Conservation (phyloP, 1,140 invertebrate species). For the Zaprionus kolodkinae region DNA sequence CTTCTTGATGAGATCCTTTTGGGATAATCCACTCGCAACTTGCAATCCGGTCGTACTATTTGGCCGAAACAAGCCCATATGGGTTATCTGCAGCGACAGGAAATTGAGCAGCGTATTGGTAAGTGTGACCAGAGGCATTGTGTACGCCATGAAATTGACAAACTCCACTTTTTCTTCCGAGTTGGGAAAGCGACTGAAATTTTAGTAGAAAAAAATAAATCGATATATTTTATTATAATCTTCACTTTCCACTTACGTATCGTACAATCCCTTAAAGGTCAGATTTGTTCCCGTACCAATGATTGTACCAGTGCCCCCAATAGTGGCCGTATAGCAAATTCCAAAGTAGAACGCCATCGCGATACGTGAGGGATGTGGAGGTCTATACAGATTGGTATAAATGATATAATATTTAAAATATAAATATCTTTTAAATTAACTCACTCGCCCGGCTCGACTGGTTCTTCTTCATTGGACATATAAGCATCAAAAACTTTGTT, state of each 20-base stretch:
- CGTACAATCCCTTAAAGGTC: conserved; percentile 91
- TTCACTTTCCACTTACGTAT: conserved; percentile 85
- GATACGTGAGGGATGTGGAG: conserved; percentile 86
- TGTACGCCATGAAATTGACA: conserved; percentile 89
- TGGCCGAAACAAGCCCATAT: conserved; percentile 89
- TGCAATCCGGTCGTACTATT: conserved; percentile 85
- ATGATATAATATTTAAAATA: not conserved
- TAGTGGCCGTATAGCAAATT: conserved; percentile 90
- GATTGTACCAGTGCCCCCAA: conserved; percentile 93
- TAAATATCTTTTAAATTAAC: too few species aligned
- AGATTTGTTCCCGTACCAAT: conserved; percentile 96
- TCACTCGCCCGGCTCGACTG: conserved; percentile 64
- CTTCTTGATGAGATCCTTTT: conserved; percentile 86
- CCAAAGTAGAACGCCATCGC: conserved; percentile 89
- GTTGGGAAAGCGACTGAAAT: conserved; percentile 84
- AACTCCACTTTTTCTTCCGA: conserved; percentile 88
- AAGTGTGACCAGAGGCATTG: conserved; percentile 87
- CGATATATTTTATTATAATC: too few species aligned
- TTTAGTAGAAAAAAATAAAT: not conserved
- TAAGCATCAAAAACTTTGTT: conserved; percentile 58
- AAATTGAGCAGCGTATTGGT: conserved; percentile 88
- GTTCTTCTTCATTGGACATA: conserved; percentile 61
- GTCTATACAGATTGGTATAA: conserved; percentile 58
- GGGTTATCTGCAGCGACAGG: conserved; percentile 89
- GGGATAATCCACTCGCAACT: conserved; percentile 85